Base-by-base conservation (phyloP, 2,113 vertebrate genomes). In the Nannospalax galili region DNA sequence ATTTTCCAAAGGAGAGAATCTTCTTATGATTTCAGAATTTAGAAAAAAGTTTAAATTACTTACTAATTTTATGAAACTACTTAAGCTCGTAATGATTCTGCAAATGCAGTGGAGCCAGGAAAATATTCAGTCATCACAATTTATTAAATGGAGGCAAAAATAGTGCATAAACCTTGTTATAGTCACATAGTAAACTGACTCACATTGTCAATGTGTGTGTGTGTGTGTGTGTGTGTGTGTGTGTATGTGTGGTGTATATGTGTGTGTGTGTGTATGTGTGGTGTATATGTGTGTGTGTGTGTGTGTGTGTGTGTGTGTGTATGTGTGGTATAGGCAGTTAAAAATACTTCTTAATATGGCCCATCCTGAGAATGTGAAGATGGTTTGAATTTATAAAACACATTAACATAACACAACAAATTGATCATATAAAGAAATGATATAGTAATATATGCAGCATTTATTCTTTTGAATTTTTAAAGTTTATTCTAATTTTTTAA, bases 391-490 rank as follows among this genome's bases (percentile, higher is more conserved):
- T 67, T 84, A 74, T 32, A 87, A 95, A 75, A 79, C 37, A 30
- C 4, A 40, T 75, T 84, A 77, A 67, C 79, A 9, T 67, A 73
- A 79, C 30, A 15, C 5, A 62, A 22, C 30, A 81, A n/a, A 45
- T 6, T 74, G 14, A 69, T 58, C 86, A 70, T 58, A 35, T 45
- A 65, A 85, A 88, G 20, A 62, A 84, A n/a, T n/a, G n/a, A n/a
- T n/a, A n/a, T n/a, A n/a, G n/a, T n/a, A n/a, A n/a, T n/a, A n/a
- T n/a, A n/a, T n/a, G n/a, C n/a, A n/a, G n/a, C n/a, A n/a, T n/a
- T 84, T 5, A 65, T 16, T 48, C 69, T 28, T 91, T 94, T 91
- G 69, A 88, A 79, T 93, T 84, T 79, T 84, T 20, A 67, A 94
- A 94, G 48, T 4, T 62, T 72, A 69, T 5, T 48, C n/a, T n/a